Conservation (phyloP, 2,888 invertebrate genomes). For the Mesorhabditis sp. region DNA sequence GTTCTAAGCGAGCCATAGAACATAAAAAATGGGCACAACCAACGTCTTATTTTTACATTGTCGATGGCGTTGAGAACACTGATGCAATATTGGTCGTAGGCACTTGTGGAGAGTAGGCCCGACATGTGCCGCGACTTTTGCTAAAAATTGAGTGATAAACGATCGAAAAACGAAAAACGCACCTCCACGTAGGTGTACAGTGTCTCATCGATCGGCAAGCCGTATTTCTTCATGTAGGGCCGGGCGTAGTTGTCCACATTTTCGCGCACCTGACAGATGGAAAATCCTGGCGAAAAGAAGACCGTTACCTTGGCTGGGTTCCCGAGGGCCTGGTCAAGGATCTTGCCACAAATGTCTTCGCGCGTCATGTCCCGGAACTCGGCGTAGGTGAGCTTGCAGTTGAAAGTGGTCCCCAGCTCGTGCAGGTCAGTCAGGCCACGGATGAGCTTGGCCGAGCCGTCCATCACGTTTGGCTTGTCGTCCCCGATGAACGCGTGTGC, state of each 20-base stretch:
- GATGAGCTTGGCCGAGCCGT: conserved; percentile 11
- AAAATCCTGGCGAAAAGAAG: too few species aligned
- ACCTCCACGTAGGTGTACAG: conserved; percentile 38
- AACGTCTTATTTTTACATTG: conserved; percentile 4
- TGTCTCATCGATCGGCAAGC: conserved; percentile 35
- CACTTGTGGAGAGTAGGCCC: conserved; percentile 10
- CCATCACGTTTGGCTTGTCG: not conserved
- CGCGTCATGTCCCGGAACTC: conserved; percentile 17
- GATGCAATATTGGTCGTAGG: conserved; percentile 41
- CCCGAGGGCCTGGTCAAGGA: conserved; percentile 24
- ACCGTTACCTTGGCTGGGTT: conserved; percentile 18
- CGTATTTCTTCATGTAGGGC: conserved; percentile 39
- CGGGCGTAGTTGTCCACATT: conserved; percentile 37
- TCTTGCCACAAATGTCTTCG: conserved; percentile 32
- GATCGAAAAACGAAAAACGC: not conserved
- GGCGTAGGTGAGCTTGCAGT: conserved; percentile 23
- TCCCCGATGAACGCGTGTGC: not conserved
- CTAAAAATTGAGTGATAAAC: conserved; percentile 6
- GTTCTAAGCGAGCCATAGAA: conserved; percentile 8
- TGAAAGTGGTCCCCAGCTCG: conserved; percentile 23
- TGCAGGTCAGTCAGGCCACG: conserved; percentile 22
- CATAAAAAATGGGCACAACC: conserved; percentile 17
- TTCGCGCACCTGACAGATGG: conserved; percentile 16
- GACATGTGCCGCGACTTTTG: conserved; percentile 10
- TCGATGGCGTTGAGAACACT: conserved; percentile 31